A percentile compares a stretch with the other conserved stretches of the same genome.
These are phyloP conservation scores for Diplolepis rosae DNA, from an alignment of 2,888 invertebrate species.

Conservation along the genomic window DNA sequence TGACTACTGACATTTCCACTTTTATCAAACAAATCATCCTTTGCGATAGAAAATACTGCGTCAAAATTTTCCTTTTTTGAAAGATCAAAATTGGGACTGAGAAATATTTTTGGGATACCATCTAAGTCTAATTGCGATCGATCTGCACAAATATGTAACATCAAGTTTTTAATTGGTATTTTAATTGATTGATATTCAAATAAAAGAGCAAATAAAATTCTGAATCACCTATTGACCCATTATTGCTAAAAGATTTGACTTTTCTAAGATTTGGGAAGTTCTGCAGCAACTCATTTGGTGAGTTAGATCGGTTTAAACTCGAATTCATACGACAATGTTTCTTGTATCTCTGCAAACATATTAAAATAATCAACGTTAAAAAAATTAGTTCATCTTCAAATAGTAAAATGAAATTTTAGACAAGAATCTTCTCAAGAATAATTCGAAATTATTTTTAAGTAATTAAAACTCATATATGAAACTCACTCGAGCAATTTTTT, in stretches of 20 bases:
- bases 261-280: slow-evolving; percentile 73
- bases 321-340: slow-evolving; percentile 74
- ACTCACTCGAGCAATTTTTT: slow-evolving; percentile 79
- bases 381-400: no score
- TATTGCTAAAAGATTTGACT: slow-evolving; percentile 68
- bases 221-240: slow-evolving; percentile 50
- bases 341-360: slow-evolving; percentile 72
- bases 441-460: neutral
- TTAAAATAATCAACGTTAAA: neutral
- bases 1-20: slow-evolving; percentile 64
- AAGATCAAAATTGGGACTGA: slow-evolving; percentile 85
- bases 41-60: slow-evolving; percentile 86
- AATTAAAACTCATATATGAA: neutral
- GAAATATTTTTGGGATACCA: slow-evolving; percentile 89
- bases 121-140: slow-evolving; percentile 75
- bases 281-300: slow-evolving; percentile 70
- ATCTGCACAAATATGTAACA: slow-evolving; percentile 73
- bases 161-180: no score
- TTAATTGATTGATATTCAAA: no score
- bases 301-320: slow-evolving; percentile 63
- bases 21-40: slow-evolving; percentile 75
- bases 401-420: no score
- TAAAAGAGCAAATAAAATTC: neutral
- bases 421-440: no score
- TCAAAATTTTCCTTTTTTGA: slow-evolving; percentile 88